Base-by-base conservation (phyloP, 2,797 vertebrate species). In the Pristis pectinata region DNA sequence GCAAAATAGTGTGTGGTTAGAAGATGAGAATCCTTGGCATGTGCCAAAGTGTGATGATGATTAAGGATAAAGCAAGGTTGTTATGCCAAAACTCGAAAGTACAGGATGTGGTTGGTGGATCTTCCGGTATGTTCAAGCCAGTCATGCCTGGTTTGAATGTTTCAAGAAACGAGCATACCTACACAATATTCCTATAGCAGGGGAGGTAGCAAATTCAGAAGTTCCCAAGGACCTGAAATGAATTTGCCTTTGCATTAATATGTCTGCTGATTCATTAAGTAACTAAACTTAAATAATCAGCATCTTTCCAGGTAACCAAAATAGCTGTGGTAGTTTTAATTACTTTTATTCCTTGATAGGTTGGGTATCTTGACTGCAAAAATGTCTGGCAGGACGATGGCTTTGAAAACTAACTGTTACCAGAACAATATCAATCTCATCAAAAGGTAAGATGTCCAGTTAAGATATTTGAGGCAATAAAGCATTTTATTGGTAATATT, bases 401-500 rank as follows among this genome's bases (percentile, higher is more conserved):
- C 95, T 0, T 76, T 87, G 8, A 41, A 0, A 0, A n/a, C 15
- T 1, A 95, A 94, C 1, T 95, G 93, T 79, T 59, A 97, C 11
- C 93, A 64, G 59, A 94, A 95, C 91, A 97, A 96, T 89, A 96
- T 97, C 92, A 95, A 95, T 7, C 96, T 98, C 0, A 97, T 98
- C 72, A 96, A 97, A 95, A 97, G 97, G 97, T 98, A 96, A 0
- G 7, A 41, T 37, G 2, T 95, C 37, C 70, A 67, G 4, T n/a
- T 34, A n/a, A 0, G 67, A 77, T 37, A 44, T 41, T 17, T 92
- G 34, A 92, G 13, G 89, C 56, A 41, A 41, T 24, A 37, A 64
- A 67, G 30, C 87, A 91, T 41, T 24, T 30, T 64, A 64, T 15
- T 9, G 64, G 10, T 64, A 64, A n/a, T n/a, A n/a, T n/a, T n/a